Percentiles rank a stretch among this genome's conserved stretches.
Evolutionary conservation across 2,113 vertebrate species (phyloP).

Genomic region (Indicator indicator): DNA sequence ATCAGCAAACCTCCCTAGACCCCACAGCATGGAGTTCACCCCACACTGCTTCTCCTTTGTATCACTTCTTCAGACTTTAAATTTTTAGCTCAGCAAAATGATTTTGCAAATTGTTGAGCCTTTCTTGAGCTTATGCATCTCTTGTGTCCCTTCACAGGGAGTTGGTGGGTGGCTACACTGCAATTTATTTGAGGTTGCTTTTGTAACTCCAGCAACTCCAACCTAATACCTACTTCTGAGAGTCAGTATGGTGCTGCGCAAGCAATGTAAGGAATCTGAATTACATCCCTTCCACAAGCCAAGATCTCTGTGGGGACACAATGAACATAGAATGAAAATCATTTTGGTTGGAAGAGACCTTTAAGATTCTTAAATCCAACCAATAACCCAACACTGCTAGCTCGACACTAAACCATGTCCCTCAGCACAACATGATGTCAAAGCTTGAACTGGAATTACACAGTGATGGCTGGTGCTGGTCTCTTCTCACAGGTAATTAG

Average conservation of each 20-base stretch:
- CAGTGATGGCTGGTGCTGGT: background rate
- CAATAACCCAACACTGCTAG: background rate
- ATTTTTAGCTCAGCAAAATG: background rate
- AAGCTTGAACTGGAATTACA: background rate
- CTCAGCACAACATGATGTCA: background rate
- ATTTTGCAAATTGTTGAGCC: background rate
- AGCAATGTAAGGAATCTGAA: accelerated
- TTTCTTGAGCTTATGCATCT: background rate
- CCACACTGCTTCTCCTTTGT: background rate
- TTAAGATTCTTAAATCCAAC: background rate
- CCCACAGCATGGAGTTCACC: accelerated
- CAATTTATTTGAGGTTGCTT: background rate
- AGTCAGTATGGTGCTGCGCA: accelerated
- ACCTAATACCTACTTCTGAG: accelerated
- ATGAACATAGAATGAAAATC: background rate
- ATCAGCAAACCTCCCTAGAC: background rate
- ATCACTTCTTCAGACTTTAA: background rate
- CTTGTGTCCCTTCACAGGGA: background rate
- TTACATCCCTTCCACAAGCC: accelerated
- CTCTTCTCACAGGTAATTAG: too few species aligned
- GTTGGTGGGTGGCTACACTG: background rate
- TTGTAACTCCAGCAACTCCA: background rate
- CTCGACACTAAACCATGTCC: background rate
- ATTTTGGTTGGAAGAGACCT: background rate
- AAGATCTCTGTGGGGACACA: accelerated